Evolutionary conservation across 2,888 invertebrate species (phyloP).

Genomic region (Stenodema calcarata): DNA sequence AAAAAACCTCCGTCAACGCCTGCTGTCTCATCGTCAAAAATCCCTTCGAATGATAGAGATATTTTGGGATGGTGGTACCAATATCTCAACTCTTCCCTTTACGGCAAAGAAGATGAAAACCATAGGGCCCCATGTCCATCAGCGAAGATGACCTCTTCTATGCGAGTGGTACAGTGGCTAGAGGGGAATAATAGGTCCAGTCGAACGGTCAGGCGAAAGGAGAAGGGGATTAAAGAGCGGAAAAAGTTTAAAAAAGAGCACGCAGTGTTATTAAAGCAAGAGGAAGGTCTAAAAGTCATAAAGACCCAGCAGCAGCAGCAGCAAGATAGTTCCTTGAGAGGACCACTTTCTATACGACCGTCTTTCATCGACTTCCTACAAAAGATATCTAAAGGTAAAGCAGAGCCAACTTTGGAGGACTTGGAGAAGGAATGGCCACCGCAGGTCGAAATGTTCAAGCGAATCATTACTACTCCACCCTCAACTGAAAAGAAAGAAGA

Average conservation of each 20-base stretch:
- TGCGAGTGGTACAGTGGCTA: constrained; percentile 7
- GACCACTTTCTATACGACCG: constrained; percentile 29
- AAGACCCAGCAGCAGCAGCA: background rate
- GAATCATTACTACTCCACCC: background rate
- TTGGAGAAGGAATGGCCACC: constrained; percentile 26
- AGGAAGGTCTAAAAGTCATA: background rate
- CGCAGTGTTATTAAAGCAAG: background rate
- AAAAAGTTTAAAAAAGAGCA: background rate
- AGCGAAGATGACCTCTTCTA: background rate
- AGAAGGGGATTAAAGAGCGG: background rate
- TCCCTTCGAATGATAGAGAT: background rate
- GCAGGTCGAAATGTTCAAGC: background rate
- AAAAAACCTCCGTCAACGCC: background rate
- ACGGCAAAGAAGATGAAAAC: background rate
- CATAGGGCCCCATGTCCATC: background rate
- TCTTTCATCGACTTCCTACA: constrained; percentile 22
- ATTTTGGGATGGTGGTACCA: constrained; percentile 16
- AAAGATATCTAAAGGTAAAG: constrained; percentile 31
- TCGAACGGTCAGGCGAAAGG: background rate
- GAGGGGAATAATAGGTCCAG: background rate
- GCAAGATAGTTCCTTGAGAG: constrained; percentile 24
- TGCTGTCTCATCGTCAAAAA: background rate
- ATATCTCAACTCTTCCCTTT: background rate
- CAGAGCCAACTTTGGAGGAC: constrained; percentile 7
- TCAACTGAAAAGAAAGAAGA: constrained; percentile 14